Evolutionary conservation across 2,113 vertebrate genomes (phyloP).

Genomic region (Toxostoma redivivum): DNA sequence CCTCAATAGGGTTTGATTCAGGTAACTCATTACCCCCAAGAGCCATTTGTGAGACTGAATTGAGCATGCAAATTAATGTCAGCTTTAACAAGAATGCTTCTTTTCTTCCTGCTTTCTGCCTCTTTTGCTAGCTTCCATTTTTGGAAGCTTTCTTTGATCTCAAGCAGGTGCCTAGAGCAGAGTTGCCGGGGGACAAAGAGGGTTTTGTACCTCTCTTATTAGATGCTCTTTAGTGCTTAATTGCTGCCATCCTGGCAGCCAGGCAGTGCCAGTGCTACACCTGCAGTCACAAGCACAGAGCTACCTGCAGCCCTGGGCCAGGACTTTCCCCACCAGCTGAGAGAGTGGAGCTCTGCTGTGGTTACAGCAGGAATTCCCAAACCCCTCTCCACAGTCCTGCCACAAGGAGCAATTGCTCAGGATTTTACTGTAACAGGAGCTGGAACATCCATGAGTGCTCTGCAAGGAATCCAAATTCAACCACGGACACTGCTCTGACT

Average conservation of each 20-base stretch:
- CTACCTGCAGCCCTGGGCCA: background rate
- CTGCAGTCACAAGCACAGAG: background rate
- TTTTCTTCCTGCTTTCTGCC: background rate
- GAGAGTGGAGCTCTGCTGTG: background rate
- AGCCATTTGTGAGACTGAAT: background rate
- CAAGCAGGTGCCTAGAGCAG: background rate
- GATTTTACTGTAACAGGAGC: background rate
- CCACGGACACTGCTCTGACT: background rate
- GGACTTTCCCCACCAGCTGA: background rate
- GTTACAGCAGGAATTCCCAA: background rate
- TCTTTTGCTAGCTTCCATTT: background rate
- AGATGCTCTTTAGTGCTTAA: background rate
- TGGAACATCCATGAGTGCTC: background rate
- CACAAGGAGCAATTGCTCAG: background rate
- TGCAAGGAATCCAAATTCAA: background rate
- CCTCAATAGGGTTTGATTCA: slow-evolving; percentile 22
- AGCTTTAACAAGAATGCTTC: background rate
- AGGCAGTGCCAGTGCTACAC: background rate
- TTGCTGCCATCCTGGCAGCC: background rate
- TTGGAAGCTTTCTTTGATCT: background rate
- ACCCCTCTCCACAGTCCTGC: background rate
- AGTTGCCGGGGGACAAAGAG: background rate
- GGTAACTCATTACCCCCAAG: slow-evolving; percentile 34
- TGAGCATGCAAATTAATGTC: background rate
- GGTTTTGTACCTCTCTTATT: background rate